phyloP scores from a whole-genome alignment of 2,113 vertebrate genomes.

The Herpetotheres cachinnans region DNA sequence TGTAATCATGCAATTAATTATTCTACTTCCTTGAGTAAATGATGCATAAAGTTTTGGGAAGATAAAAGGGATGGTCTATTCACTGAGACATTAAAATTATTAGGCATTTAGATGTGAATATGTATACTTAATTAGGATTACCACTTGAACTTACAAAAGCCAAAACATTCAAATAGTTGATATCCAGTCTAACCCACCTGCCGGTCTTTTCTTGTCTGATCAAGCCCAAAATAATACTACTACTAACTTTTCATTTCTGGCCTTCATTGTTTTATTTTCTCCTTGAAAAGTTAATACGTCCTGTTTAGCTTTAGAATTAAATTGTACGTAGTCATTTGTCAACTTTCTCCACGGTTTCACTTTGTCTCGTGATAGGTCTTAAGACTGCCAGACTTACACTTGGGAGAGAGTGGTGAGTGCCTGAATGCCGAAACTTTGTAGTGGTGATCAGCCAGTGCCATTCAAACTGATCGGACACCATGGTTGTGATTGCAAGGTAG shows the following conservation, averaged over 20 bases:
- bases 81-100: neutral
- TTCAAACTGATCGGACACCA: fast-evolving
- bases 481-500: neutral
- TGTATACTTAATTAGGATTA: neutral
- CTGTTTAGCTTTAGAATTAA: neutral
- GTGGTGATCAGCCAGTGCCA: neutral
- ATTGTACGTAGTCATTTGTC: neutral
- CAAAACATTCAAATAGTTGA: neutral
- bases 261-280: neutral
- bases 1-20: neutral
- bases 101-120: neutral
- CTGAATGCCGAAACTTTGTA: neutral
- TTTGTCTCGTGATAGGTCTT: neutral
- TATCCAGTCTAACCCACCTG: neutral
- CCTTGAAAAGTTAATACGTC: neutral
- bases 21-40: neutral
- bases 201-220: neutral
- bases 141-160: neutral
- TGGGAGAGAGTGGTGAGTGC: neutral
- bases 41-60: neutral
- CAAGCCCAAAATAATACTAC: neutral
- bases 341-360: neutral
- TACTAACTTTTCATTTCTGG: neutral
- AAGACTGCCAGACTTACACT: neutral
- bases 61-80: neutral